Evolutionary conservation across 2,797 vertebrate genomes (phyloP).

Genomic region (Pangasius sanitwongsei): DNA sequence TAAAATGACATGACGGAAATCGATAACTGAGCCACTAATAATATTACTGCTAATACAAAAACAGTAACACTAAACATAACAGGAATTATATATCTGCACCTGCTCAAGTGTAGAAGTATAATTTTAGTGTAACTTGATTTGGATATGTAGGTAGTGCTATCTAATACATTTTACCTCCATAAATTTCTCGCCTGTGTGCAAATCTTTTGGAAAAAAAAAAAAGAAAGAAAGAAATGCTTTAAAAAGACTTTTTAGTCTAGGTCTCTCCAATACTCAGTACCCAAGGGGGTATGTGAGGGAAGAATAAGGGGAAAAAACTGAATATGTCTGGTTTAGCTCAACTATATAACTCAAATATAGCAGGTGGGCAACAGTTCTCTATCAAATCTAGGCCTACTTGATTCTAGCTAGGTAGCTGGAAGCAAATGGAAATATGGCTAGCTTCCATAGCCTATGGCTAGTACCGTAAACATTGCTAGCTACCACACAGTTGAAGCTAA

Average conservation of each 20-base stretch:
- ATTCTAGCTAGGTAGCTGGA: background rate
- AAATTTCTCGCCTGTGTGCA: background rate
- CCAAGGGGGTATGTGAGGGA: background rate
- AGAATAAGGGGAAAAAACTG: background rate
- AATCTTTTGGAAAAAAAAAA: background rate
- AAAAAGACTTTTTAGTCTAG: background rate
- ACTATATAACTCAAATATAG: background rate
- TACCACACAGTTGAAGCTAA: background rate
- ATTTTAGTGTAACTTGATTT: background rate
- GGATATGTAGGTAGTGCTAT: background rate
- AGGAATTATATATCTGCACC: background rate
- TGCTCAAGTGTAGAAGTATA: background rate
- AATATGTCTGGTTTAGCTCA: background rate
- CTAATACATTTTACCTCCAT: background rate
- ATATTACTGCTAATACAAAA: background rate
- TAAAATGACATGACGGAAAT: background rate
- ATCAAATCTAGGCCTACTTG: background rate
- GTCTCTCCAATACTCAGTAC: background rate
- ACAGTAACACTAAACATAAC: background rate
- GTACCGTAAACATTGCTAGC: background rate
- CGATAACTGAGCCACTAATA: conserved; percentile 11
- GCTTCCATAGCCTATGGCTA: background rate
- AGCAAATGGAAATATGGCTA: background rate
- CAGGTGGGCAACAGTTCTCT: background rate
- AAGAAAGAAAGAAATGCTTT: background rate